Base-by-base conservation (phyloP, 2,113 vertebrate species). In the Cyanistes caeruleus region DNA sequence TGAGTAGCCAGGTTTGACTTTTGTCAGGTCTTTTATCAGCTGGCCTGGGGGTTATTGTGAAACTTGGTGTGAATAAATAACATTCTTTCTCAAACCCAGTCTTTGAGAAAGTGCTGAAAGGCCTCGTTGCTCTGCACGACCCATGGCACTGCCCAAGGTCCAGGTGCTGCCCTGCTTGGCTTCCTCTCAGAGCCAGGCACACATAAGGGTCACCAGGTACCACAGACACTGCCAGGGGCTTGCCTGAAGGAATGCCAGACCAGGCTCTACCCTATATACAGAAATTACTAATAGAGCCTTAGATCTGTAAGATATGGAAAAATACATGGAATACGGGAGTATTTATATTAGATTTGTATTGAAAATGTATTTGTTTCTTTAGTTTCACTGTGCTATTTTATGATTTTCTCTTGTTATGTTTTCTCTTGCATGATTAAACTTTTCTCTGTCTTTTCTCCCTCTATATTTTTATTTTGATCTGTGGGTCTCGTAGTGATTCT, bases 61-160 rank as follows among this genome's bases (percentile, higher is more conserved):
- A 89, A 72, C 11, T 58, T 18, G 2, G 2, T 14, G 11, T 30
- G 22, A 19, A 59, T 46, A 55, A 81, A 52, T 4, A 7, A 39
- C 2, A 6, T 60, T 13, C 4, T 65, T 58, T 74, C 18, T 67
- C 13, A 79, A 79, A 23, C 7, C 5, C 21, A 18, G 37, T 22
- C 18, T 15, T 79, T n/a, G 10, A 60, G 65, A 37, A 46, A 31
- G 20, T 19, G 13, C 23, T 4, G 3, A 24, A 44, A 37, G 4
- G 4, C 23, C 35, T 16, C 2, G 0, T 18, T 11, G 4, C 9
- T 63, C 25, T 68, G 49, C 37, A 68, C 25, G 23, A 4, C 8
- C n/a, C 25, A 2, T 0, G 10, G 67, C 37, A 23, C 5, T 58
- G 62, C 2, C 2, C 13, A 9, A 56, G 46, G 4, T 33, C 41